Evolutionary conservation across 1,140 invertebrate species (phyloP).

Genomic region (Drosophila murphyi): DNA sequence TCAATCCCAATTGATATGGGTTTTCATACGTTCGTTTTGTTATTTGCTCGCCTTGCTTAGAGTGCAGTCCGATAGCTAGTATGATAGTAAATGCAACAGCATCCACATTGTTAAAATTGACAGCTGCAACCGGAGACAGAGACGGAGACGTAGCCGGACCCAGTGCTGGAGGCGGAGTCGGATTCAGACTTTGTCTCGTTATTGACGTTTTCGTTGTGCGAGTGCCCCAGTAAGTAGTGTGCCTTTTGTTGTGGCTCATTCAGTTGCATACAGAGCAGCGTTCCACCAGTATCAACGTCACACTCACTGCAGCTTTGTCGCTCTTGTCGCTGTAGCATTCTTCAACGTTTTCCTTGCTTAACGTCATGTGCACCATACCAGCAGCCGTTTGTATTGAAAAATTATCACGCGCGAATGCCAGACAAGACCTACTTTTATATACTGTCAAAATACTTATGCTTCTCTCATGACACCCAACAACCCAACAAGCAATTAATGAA

Average conservation of each 20-base stretch:
- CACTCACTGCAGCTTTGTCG: conserved; percentile 12
- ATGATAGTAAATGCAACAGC: conserved; percentile 64
- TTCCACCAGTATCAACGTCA: conserved; percentile 33
- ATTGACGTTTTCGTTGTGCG: conserved; percentile 31
- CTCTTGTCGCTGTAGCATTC: conserved; percentile 60
- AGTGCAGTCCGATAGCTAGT: conserved; percentile 31
- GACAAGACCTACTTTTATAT: conserved; percentile 33
- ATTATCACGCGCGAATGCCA: conserved; percentile 58
- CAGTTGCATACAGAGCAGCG: conserved; percentile 48
- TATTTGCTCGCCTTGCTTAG: conserved; percentile 55
- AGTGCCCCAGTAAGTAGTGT: conserved; percentile 53
- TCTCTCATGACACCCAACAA: conserved; percentile 7
- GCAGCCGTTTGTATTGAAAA: conserved; percentile 69
- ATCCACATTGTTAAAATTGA: conserved; percentile 34
- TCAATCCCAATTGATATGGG: conserved; percentile 46
- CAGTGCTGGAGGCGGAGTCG: too few relatives aligned
- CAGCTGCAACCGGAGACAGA: neutral
- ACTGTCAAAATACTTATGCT: neutral
- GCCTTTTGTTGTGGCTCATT: conserved; percentile 75
- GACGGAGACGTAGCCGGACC: neutral
- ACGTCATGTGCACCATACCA: conserved; percentile 67
- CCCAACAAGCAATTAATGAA: neutral
- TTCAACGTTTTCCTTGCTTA: conserved; percentile 68
- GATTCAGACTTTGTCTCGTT: conserved; percentile 18
- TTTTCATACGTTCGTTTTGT: conserved; percentile 39